Evolutionary conservation across 2,888 invertebrate genomes (phyloP).

Genomic region (Nemotelus nigrinus): DNA sequence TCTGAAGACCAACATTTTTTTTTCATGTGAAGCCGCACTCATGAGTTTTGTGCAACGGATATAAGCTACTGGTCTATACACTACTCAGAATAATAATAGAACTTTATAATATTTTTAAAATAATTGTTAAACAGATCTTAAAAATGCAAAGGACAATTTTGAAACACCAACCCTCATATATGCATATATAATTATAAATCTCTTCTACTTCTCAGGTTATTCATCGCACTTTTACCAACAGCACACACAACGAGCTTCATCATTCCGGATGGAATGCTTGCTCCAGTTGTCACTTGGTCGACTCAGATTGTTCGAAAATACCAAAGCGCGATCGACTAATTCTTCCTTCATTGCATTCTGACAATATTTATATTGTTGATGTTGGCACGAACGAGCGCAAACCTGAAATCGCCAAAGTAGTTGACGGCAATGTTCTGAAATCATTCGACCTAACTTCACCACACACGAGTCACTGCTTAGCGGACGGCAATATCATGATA

Average conservation of each 20-base stretch:
- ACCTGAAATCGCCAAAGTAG: slow-evolving; percentile 80
- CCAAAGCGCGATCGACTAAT: slow-evolving; percentile 81
- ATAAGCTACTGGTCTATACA: no score
- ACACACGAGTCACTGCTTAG: slow-evolving; percentile 94
- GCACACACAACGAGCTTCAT: slow-evolving; percentile 88
- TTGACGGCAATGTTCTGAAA: slow-evolving; percentile 83
- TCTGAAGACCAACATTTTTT: no score
- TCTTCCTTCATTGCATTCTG: slow-evolving; percentile 82
- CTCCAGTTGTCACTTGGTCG: slow-evolving; percentile 81
- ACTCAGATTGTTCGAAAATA: slow-evolving; percentile 61
- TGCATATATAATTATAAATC: no score
- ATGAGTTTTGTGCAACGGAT: no score
- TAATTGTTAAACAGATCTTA: no score
- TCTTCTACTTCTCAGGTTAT: slow-evolving; percentile 73
- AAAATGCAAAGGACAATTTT: no score
- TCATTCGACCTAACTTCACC: slow-evolving; percentile 83
- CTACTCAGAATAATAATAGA: no score
- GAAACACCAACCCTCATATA: no score
- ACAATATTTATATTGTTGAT: slow-evolving; percentile 86
- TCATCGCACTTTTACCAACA: slow-evolving; percentile 81
- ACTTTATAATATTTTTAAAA: no score
- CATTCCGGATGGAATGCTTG: slow-evolving; percentile 98
- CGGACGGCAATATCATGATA: slow-evolving; percentile 93
- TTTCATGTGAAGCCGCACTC: no score
- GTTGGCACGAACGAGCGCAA: slow-evolving; percentile 76